Percentiles rank a stretch among this genome's conserved stretches.
These are phyloP conservation scores for Cryptocheilus praepositus DNA, from an alignment of 2,888 invertebrate genomes.

Conservation along the genomic window DNA sequence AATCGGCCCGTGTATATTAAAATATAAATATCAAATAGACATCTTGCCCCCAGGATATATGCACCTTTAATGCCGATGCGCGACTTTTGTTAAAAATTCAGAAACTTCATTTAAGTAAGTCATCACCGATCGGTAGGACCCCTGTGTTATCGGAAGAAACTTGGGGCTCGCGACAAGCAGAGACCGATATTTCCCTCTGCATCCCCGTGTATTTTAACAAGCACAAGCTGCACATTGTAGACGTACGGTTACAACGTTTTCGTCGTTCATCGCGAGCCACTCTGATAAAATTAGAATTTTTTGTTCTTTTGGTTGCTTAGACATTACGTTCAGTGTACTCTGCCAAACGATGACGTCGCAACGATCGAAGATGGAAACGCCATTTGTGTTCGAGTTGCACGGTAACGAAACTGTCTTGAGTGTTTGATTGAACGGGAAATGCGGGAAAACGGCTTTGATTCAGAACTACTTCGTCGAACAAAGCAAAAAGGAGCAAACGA, in stretches of 20 bases:
- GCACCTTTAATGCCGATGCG: conserved; percentile 57
- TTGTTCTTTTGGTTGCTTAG: conserved; percentile 28
- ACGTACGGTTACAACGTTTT: not conserved
- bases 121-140: conserved; percentile 51
- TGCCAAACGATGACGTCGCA: too few species aligned
- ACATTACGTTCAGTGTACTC: conserved; percentile 23
- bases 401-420: not conserved
- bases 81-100: conserved; percentile 57
- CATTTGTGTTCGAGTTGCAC: conserved; percentile 14
- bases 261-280: not conserved
- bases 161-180: conserved; percentile 27
- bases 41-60: conserved; percentile 56
- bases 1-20: conserved; percentile 70
- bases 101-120: conserved; percentile 57
- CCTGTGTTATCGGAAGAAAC: conserved; percentile 27
- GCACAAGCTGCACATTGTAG: too few species aligned
- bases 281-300: not conserved
- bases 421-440: too few species aligned
- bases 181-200: too few species aligned
- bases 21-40: conserved; percentile 71
- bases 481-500: not conserved
- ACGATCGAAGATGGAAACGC: not conserved
- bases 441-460: too few species aligned
- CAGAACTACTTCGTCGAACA: not conserved
- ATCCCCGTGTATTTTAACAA: not conserved